Conservation (phyloP, 2,797 vertebrate species). For the Acrossocheilus wenchowensis region DNA sequence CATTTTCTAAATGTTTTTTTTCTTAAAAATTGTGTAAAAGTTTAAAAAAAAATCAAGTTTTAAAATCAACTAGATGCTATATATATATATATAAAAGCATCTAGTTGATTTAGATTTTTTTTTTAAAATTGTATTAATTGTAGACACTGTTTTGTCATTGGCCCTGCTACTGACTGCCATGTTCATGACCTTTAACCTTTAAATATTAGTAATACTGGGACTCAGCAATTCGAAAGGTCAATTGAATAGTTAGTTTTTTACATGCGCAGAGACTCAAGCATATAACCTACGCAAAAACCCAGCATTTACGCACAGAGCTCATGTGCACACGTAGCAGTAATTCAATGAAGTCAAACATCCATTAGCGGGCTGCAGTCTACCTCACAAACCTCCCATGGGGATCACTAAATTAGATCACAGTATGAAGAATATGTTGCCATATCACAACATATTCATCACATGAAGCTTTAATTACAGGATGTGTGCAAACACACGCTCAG, state of each 20-base stretch:
- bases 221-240: background rate
- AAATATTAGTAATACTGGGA: background rate
- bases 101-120: too few species aligned
- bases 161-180: background rate
- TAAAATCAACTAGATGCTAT: too few species aligned
- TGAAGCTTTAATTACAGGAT: constrained; percentile 70
- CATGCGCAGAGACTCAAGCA: background rate
- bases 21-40: too few species aligned
- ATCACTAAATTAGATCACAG: constrained; percentile 71
- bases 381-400: constrained; percentile 62
- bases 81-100: too few species aligned
- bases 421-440: constrained; percentile 69
- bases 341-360: constrained; percentile 48
- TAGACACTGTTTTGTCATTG: too few species aligned
- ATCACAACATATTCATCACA: constrained; percentile 51
- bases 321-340: constrained; percentile 45
- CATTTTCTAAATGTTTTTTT: too few species aligned
- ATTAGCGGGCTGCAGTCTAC: constrained; percentile 50
- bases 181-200: constrained; percentile 8
- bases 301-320: constrained; percentile 26
- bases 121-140: too few species aligned
- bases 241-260: background rate
- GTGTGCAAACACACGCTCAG: constrained; percentile 62
- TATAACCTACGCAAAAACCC: background rate
- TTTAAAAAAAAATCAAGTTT: too few species aligned